phyloP scores from a whole-genome alignment of 2,113 vertebrate genomes.

The Podarcis muralis region DNA sequence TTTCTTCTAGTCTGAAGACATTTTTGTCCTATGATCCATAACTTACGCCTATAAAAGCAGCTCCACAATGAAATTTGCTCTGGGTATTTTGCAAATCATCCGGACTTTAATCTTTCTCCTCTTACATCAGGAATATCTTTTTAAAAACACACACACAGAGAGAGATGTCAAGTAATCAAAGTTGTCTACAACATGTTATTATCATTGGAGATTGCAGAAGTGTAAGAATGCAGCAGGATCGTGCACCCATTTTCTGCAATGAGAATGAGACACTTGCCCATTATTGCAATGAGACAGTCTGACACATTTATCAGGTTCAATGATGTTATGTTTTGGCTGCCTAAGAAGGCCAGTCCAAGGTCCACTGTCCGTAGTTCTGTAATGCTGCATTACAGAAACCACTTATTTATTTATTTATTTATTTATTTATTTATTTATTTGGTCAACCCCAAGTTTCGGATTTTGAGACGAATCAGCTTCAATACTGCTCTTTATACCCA shows the following conservation, averaged over 20 bases:
- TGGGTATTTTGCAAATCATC: slow-evolving; percentile 35
- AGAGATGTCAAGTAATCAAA: no score
- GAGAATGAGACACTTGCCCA: background rate
- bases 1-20: background rate
- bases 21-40: background rate
- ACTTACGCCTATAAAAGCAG: slow-evolving; percentile 4
- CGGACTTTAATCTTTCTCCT: slow-evolving; percentile 35
- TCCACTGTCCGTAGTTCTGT: background rate
- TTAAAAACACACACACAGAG: no score
- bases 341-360: background rate
- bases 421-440: no score
- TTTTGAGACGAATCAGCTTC: background rate
- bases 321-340: no score
- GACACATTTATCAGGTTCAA: no score
- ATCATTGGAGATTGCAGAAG: no score
- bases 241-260: background rate
- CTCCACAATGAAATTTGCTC: slow-evolving; percentile 35
- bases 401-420: no score
- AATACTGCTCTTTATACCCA: background rate
- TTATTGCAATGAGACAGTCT: background rate
- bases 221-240: no score
- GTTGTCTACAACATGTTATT: no score
- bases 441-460: background rate
- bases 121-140: background rate
- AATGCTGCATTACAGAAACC: background rate